phyloP scores from a whole-genome alignment of 2,888 invertebrate species.

The Atethmia centrago region DNA sequence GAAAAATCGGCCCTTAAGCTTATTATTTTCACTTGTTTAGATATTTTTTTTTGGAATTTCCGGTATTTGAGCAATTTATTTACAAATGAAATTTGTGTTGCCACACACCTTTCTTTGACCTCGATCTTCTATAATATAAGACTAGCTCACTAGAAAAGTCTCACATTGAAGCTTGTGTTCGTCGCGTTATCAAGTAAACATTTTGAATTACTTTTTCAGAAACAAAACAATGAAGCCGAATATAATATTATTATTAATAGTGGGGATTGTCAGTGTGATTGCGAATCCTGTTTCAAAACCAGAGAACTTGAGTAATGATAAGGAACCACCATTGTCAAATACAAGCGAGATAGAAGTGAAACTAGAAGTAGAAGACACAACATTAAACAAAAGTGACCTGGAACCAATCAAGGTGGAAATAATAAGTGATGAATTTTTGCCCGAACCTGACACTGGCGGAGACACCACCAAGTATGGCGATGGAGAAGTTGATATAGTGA shows the following conservation, averaged over 20 bases:
- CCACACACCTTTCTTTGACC: slow-evolving; percentile 84
- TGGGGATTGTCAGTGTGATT: slow-evolving; percentile 74
- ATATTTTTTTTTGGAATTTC: slow-evolving; percentile 16
- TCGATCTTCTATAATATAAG: slow-evolving; percentile 79
- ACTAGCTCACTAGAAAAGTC: slow-evolving; percentile 54
- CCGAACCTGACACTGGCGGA: slow-evolving; percentile 41
- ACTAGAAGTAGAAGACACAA: slow-evolving; percentile 66
- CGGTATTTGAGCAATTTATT: slow-evolving; percentile 65
- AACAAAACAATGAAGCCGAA: slow-evolving; percentile 79
- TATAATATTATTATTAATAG: slow-evolving; percentile 71
- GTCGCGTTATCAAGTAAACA: slow-evolving; percentile 30
- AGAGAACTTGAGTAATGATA: slow-evolving; percentile 67
- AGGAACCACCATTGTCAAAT: slow-evolving; percentile 63
- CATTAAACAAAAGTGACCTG: slow-evolving; percentile 66
- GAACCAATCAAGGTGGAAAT: slow-evolving; percentile 69
- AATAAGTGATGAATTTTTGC: slow-evolving; percentile 63
- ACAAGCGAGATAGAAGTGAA: slow-evolving; percentile 72
- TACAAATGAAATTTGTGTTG: slow-evolving; percentile 68
- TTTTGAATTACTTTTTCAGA: slow-evolving; percentile 73
- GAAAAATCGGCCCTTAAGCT: not conserved
- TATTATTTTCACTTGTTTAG: slow-evolving; percentile 5
- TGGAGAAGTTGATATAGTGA: slow-evolving; percentile 73
- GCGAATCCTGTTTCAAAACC: slow-evolving; percentile 75
- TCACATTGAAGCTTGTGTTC: slow-evolving; percentile 56
- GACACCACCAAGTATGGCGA: slow-evolving; percentile 61